Evolutionary conservation across 2,113 vertebrate species (phyloP), one percentile per base, ranked within the genome.

Genomic region (Myrmecophaga tridactyla): DNA sequence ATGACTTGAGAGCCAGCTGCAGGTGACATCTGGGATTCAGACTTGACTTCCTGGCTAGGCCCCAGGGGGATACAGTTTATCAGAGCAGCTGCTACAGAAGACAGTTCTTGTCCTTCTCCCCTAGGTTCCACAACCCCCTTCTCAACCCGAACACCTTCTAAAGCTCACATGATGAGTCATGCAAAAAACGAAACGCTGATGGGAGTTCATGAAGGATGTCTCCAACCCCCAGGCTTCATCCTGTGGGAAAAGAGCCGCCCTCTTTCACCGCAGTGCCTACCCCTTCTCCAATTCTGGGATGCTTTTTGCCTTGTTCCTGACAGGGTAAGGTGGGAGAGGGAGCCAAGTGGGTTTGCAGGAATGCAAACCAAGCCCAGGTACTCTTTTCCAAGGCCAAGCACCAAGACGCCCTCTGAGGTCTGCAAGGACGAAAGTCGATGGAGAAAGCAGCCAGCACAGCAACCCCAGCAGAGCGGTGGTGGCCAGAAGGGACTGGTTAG

Each of bases 191-290:
- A 90, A 20, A 76, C 43, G 48, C 34, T 6, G 27, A 60, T 0
- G 3, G 70, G 75, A 27, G 20, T 10, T 11, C 0, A 0, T 14
- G 2, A 48, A 63, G 60, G 63, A 27, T 0, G 0, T 18, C 39
- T 31, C 75, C 67, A 82, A 65, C 34, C 56, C 53, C 18, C 46
- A 4, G 25, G 5, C 36, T 43, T 27, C 15, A 3, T 36, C 58
- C 36, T 6, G 0, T 5, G 1, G 72, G 60, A 92, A 67, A 58
- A 89, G 29, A 34, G 29, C 31, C 0, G 0, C 13, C 75, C 48
- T 56, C 23, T 31, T 29, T 65, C 4, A 31, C 62, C 14, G 41
- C 73, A 17, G 43, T 48, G 73, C 43, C 29, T 25, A 8, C 11
- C 72, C 41, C 73, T 13, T 25, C 72, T 46, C 11, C 39, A 17